Evolutionary conservation across 2,888 invertebrate genomes (phyloP), one percentile per base, ranked within the genome.

Genomic region (Synergus itoensis): DNA sequence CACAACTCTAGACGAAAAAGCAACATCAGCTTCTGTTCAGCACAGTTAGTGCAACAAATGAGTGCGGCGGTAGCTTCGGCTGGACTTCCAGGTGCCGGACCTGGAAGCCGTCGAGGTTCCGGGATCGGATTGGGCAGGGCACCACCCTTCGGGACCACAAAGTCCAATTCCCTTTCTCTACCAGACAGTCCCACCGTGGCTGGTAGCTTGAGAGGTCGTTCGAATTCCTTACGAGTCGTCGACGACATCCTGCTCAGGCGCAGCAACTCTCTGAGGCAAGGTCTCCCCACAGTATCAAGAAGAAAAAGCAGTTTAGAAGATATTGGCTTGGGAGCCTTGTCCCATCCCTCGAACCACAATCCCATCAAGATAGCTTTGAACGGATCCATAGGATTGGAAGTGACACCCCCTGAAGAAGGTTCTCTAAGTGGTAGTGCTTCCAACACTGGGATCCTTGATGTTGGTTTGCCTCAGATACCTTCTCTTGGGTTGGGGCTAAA

Each of bases 1-100:
- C 98, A 98, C 93, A 98, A 98, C 92, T 97, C 97, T 82, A 94
- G 98, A 12, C 94, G 98, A 77, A 97, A 97, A 93, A 97, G 97
- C 77, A 98, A 98, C 93, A 97, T 98, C 88, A 97, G 97, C 90
- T 97, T 97, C 92, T 97, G 97, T 92, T 97, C 97, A 77, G 96
- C 96, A 90, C 96, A 96, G 40, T 92, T 96, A 82, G 94, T 96
- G 82, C 94, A 95, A 60, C 95, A 94, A 85, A 93, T 94, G 93
- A 94, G 94, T 67, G 93, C 94, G 60, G 93, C 92, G 67, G 90
- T 91, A 4, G 93, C 91, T 77, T 93, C 90, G 88, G 93, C 92
- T 81, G 93, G 92, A 86, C 79, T 87, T 8, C 84, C 83, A 21
- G 85, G 86, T 77, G 80, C 82, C 36, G 78, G 91, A 84, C 88